Conservation (phyloP, 2,797 vertebrate species). For the Neosilurus mollespiculum region DNA sequence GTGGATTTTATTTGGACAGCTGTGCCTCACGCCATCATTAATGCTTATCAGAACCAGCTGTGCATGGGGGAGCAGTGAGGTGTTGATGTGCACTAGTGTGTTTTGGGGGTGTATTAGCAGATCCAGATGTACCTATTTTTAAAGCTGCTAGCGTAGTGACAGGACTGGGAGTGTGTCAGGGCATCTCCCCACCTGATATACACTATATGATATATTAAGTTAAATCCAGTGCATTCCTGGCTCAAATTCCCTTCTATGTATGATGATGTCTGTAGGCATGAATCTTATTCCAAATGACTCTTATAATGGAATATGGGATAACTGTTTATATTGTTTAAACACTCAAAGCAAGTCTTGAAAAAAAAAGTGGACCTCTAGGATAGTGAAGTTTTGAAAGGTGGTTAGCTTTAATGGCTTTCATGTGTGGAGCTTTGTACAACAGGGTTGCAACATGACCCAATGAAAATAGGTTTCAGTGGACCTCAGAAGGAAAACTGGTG, state of each 20-base stretch:
- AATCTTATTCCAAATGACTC: neutral
- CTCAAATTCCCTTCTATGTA: neutral
- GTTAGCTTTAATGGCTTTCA: neutral
- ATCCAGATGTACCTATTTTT: constrained; percentile 49
- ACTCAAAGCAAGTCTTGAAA: neutral
- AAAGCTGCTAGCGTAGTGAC: constrained; percentile 20
- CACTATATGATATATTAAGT: neutral
- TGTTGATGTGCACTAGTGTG: neutral
- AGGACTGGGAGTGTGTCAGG: neutral
- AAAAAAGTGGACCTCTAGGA: constrained; percentile 4
- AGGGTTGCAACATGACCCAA: neutral
- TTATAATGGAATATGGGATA: neutral
- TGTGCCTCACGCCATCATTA: constrained; percentile 39
- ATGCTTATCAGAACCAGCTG: constrained; percentile 50
- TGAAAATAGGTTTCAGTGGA: neutral
- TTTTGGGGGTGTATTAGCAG: constrained; percentile 29
- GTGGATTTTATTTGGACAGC: constrained; percentile 43
- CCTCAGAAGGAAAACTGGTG: too few relatives aligned
- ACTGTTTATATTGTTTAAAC: neutral
- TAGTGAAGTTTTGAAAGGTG: constrained; percentile 11
- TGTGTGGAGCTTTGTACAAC: neutral
- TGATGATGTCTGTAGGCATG: neutral
- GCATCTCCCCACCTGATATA: constrained; percentile 1
- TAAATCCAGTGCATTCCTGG: neutral
- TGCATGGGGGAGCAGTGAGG: constrained; percentile 1